phyloP scores from a whole-genome alignment of 2,888 invertebrate genomes.

The Perdita meconis region DNA sequence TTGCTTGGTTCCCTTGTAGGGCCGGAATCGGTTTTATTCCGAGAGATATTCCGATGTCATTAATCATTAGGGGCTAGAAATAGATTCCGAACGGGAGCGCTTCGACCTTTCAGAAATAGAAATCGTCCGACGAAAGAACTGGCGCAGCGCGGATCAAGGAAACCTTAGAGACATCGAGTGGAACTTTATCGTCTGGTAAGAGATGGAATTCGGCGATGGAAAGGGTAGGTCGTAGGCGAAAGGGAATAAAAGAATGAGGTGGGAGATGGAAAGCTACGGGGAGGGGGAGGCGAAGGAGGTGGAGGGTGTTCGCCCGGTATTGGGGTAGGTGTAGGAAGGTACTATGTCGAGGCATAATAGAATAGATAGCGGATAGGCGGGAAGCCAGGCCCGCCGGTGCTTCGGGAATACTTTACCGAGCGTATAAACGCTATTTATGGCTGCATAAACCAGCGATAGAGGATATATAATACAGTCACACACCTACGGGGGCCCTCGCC shows the following conservation, averaged over 20 bases:
- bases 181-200: slow-evolving; percentile 62
- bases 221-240: slow-evolving; percentile 34
- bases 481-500: slow-evolving; percentile 66
- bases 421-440: slow-evolving; percentile 83
- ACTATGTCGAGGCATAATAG: slow-evolving; percentile 80
- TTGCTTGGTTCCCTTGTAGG: no score
- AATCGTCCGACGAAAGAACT: slow-evolving; percentile 24
- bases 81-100: not conserved
- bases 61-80: not conserved
- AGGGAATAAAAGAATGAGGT: slow-evolving; percentile 62
- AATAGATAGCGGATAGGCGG: slow-evolving; percentile 80
- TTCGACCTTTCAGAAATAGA: slow-evolving; percentile 29
- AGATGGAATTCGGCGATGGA: slow-evolving; percentile 60
- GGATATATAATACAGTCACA: slow-evolving; percentile 80
- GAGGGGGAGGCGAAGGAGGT: slow-evolving; percentile 36
- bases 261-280: slow-evolving; percentile 56
- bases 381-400: slow-evolving; percentile 74
- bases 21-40: not conserved
- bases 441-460: slow-evolving; percentile 81
- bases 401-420: slow-evolving; percentile 81
- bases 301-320: slow-evolving; percentile 50
- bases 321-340: slow-evolving; percentile 72
- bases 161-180: slow-evolving; percentile 63
- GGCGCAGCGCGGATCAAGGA: slow-evolving; percentile 28
- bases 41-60: not conserved